phyloP scores from a whole-genome alignment of 2,888 invertebrate species.

The Hylaea fasciaria region DNA sequence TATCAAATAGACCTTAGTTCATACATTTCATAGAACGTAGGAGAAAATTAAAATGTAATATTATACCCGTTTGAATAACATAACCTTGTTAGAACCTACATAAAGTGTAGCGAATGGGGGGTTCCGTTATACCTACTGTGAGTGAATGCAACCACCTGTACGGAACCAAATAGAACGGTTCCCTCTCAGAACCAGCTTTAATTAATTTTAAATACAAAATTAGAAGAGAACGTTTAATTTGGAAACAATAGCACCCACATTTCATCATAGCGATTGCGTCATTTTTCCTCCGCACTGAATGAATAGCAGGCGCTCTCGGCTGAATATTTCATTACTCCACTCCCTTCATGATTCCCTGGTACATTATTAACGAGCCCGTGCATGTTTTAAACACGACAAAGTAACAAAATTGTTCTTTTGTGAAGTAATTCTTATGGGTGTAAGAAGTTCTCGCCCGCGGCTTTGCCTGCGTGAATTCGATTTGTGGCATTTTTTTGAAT shows the following conservation, averaged over 20 bases:
- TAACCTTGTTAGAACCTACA: too few relatives aligned
- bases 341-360: conserved; percentile 56
- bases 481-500: neutral
- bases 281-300: conserved; percentile 39
- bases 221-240: conserved; percentile 30
- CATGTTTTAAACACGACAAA: conserved; percentile 43
- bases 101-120: too few relatives aligned
- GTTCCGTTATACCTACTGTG: too few relatives aligned
- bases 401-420: conserved; percentile 26
- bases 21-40: too few relatives aligned
- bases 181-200: conserved; percentile 24
- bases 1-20: too few relatives aligned
- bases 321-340: conserved; percentile 61
- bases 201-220: conserved; percentile 33
- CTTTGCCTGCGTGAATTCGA: neutral
- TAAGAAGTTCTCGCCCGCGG: neutral
- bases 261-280: conserved; percentile 34
- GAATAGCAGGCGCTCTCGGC: conserved; percentile 38
- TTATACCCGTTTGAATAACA: too few relatives aligned
- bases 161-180: conserved; percentile 8
- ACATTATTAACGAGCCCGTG: conserved; percentile 58
- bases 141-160: neutral
- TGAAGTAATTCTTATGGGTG: conserved; percentile 5
- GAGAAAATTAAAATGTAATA: too few relatives aligned
- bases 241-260: conserved; percentile 30